Evolutionary conservation across 2,888 invertebrate genomes (phyloP).

Genomic region (Drosophila affinis): DNA sequence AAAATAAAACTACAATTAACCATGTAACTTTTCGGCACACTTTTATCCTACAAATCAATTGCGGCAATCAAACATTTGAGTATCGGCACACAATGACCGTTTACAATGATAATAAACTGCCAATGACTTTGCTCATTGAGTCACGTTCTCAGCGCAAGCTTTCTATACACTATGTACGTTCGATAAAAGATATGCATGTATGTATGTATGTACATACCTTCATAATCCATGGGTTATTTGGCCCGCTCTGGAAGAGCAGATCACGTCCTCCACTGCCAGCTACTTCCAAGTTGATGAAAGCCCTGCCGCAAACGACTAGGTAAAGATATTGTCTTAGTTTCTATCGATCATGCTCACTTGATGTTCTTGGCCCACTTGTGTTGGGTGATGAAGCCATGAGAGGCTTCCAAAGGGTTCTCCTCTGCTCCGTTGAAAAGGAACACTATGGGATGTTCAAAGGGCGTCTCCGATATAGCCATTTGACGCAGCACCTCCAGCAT

Average conservation of each 20-base stretch:
- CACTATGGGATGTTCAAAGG: slow-evolving; percentile 85
- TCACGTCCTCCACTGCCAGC: slow-evolving; percentile 96
- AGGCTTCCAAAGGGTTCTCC: slow-evolving; percentile 87
- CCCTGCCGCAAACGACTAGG: slow-evolving; percentile 75
- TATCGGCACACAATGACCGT: slow-evolving; percentile 1
- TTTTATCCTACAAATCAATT: slow-evolving; percentile 2
- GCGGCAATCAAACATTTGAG: slow-evolving; percentile 10
- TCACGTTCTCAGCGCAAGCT: not conserved
- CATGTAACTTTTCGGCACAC: not conserved
- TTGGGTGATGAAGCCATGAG: slow-evolving; percentile 88
- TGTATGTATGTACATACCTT: slow-evolving; percentile 79
- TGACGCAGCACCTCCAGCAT: slow-evolving; percentile 86
- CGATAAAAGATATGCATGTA: not conserved
- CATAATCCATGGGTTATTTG: slow-evolving; percentile 88
- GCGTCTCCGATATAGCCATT: slow-evolving; percentile 80
- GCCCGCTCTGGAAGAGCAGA: slow-evolving; percentile 94
- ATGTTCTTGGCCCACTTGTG: slow-evolving; percentile 54
- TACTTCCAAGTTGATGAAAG: slow-evolving; percentile 95
- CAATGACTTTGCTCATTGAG: not conserved
- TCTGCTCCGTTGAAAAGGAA: slow-evolving; percentile 89
- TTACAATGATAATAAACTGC: slow-evolving; percentile 18
- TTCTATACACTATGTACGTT: not conserved
- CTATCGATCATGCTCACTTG: no score
- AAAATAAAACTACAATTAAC: not conserved
- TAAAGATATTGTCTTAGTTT: no score